These are phyloP conservation scores for Antechinus flavipes DNA, from an alignment of 2,113 vertebrate species.

Conservation along the genomic window DNA sequence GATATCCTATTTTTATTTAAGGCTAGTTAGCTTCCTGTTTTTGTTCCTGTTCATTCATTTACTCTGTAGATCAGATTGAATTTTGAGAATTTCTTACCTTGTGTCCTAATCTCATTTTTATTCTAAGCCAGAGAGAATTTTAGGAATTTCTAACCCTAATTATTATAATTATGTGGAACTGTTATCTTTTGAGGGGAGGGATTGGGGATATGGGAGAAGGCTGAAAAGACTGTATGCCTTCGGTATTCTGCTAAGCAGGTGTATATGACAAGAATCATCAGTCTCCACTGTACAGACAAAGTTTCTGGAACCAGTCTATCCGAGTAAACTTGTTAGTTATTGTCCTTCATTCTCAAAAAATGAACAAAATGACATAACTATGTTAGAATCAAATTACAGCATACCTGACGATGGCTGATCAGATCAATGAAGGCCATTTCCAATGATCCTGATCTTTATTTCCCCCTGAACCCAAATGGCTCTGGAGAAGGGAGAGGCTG, in stretches of 20 bases:
- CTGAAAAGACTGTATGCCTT: background rate
- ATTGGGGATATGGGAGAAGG: background rate
- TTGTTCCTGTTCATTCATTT: background rate
- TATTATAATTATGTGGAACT: background rate
- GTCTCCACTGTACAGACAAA: background rate
- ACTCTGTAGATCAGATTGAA: background rate
- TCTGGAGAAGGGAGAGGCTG: background rate
- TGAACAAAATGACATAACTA: no score
- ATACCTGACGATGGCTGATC: no score
- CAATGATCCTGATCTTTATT: background rate
- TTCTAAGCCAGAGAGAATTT: background rate
- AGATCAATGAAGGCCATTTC: background rate
- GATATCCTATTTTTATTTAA: background rate
- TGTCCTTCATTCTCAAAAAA: background rate
- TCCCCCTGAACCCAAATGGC: background rate
- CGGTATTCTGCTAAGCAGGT: background rate
- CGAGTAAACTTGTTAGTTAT: background rate
- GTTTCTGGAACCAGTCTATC: background rate
- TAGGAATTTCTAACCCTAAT: background rate
- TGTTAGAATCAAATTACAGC: no score
- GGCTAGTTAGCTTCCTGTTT: background rate
- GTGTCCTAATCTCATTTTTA: background rate
- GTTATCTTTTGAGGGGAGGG: background rate
- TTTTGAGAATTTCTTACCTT: background rate
- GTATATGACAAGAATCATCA: background rate